Percentiles rank a stretch among this genome's conserved stretches.
Conservation (phyloP, 2,888 invertebrate species). For the Odontocerum albicorne region DNA sequence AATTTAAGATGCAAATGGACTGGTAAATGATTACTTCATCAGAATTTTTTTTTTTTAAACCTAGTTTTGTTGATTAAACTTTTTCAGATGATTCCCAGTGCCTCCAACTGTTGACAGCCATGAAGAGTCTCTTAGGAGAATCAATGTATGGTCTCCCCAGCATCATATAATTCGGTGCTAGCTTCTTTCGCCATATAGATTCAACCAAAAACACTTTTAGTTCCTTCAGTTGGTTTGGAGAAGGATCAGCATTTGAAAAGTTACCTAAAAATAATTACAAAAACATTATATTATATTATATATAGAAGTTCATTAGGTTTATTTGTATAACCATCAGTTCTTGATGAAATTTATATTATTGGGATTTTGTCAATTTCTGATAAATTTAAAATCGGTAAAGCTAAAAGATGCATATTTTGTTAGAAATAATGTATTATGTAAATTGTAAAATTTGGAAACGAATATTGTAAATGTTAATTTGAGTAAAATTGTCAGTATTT, state of each 20-base stretch:
- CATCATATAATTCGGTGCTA: constrained; percentile 12
- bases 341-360: neutral
- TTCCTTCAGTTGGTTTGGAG: constrained; percentile 16
- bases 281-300: neutral
- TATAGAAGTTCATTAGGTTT: neutral
- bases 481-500: too few relatives aligned
- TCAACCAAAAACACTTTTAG: constrained; percentile 22
- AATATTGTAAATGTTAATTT: too few relatives aligned
- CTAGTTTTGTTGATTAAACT: too few relatives aligned
- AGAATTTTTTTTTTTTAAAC: too few relatives aligned
- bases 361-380: neutral
- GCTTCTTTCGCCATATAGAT: constrained; percentile 18
- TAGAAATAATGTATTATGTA: too few relatives aligned
- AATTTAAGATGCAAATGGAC: too few relatives aligned
- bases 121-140: constrained; percentile 15
- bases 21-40: too few relatives aligned
- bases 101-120: constrained; percentile 9
- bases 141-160: constrained; percentile 14
- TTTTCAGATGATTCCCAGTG: constrained; percentile 19
- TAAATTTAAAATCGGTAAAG: neutral
- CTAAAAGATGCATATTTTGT: too few relatives aligned
- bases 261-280: constrained; percentile 11
- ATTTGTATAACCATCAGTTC: neutral
- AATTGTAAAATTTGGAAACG: too few relatives aligned
- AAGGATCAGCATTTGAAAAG: constrained; percentile 9